Evolutionary conservation across 2,888 invertebrate species (phyloP), one percentile per base, ranked within the genome.

Genomic region (Lamellibrachia columna): DNA sequence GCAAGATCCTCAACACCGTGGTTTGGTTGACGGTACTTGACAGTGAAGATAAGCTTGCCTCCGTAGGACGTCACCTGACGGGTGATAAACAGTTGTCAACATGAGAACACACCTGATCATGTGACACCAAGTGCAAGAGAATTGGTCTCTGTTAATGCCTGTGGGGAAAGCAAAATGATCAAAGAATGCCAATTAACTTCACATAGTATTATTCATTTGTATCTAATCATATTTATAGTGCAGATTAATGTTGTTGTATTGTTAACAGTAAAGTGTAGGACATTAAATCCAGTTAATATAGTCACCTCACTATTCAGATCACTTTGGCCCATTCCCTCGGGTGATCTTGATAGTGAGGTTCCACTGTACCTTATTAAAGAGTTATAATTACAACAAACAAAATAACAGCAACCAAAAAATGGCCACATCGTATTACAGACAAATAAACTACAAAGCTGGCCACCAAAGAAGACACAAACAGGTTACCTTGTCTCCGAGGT

Each of bases 21-120:
- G 90, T 94, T 93, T 53, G 96, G 95, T 11, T 95, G 93, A 40
- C 95, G 95, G 92, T 95, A 95, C 92, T 95, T 93, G 0, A 99
- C 97, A 0, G 97, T 97, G 96, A 98, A 99, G 22, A 97, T 97
- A 40, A 99, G 97, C 93, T 97, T 97, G 0, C 99, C 99, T 4
- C 99, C 99, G 95, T 99, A 99, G 0, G 99, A 98, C 0, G 98
- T 98, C 90, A 99, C 97, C 95, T 98, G 94, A n/a, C 90, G 60
- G 4, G 40, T 15, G 15, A 90, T 90, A 3, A 6, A 52, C 40
- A n/a, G 53, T 52, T 11, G 4, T 75, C 22, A 75, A 75, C 75
- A 75, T 75, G 22, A 22, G 75, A 75, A 75, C 75, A 75, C 75
- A 75, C 75, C 22, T 75, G n/a, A n/a, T 75, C n/a, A 22, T 15